Conservation (phyloP, 2,888 invertebrate genomes). For the Bedellia somnulentella region DNA sequence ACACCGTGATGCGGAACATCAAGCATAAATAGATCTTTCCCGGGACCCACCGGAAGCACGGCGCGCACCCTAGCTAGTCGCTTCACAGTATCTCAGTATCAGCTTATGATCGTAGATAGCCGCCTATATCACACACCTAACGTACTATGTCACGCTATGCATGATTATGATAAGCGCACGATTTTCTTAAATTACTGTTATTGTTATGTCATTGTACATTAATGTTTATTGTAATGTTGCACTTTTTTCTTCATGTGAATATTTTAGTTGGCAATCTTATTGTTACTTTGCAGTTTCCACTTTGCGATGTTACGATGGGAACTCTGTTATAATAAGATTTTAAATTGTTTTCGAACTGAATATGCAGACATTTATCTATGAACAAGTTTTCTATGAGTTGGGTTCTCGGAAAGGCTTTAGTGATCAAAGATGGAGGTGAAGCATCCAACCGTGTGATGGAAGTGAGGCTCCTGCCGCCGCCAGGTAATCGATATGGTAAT, state of each 20-base stretch:
- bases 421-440: conserved; percentile 32
- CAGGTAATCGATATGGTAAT: conserved; percentile 8
- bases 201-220: conserved; percentile 10
- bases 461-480: conserved; percentile 26
- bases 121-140: conserved; percentile 33
- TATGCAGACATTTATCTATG: too few species aligned
- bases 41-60: conserved; percentile 54
- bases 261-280: too few species aligned
- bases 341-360: too few species aligned
- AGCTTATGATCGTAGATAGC: conserved; percentile 35
- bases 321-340: too few species aligned
- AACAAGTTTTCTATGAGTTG: too few species aligned
- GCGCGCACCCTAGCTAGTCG: conserved; percentile 50
- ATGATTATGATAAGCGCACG: conserved; percentile 57
- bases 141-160: conserved; percentile 53
- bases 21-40: conserved; percentile 59
- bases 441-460: conserved; percentile 50
- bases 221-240: conserved; percentile 3
- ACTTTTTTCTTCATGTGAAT: neutral
- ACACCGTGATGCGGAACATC: conserved; percentile 37
- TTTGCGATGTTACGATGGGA: too few species aligned
- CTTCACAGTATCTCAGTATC: conserved; percentile 21
- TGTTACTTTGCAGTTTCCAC: conserved; percentile 43
- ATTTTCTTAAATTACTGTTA: conserved; percentile 29
- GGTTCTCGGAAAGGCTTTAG: too few species aligned